Base-by-base conservation (phyloP, 2,797 vertebrate species). In the Parotocinclus haroldoi region DNA sequence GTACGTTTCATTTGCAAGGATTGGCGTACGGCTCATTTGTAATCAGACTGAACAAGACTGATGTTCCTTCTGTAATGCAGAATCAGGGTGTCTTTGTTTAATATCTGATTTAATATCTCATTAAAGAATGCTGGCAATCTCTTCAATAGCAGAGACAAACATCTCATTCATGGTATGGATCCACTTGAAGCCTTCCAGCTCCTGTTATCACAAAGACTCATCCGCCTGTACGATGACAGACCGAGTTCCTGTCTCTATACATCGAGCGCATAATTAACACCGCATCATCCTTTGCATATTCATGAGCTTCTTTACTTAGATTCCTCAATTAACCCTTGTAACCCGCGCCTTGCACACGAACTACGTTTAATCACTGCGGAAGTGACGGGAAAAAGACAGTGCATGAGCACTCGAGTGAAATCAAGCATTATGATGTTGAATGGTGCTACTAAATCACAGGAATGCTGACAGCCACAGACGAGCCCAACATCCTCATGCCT, bases 241-340 rank as follows among this genome's bases (percentile, higher is more conserved):
- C n/a, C n/a, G n/a, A 50, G 53, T 68, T 64, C 58, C 49, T 58
- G 55, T 67, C 50, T 56, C 37, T 53, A 55, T 72, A 44, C 49
- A 27, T 69, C 65, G 62, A 58, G 52, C 81, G 78, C 72, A 69
- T 78, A 73, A 75, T 65, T 79, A 78, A 76, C 70, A 69, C 83
- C 74, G 77, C 76, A 49, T 78, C 77, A 75, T 71, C 76, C 76
- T 73, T 82, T 89, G 81, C 83, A 88, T 91, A 89, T 89, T 88
- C 82, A 89, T 86, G 56, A 72, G 63, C 77, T 69, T 80, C 78
- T 76, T 72, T 14, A 66, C 80, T 80, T 82, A 87, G 85, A 85
- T 83, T 77, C 70, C 80, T 74, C 82, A 82, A 84, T 85, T 90
- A 86, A 88, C 86, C 76, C 69, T 66, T 72, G 76, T 79, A 80